These are phyloP conservation scores for Nephotettix cincticeps DNA, from an alignment of 1,140 invertebrate species.

Conservation along the genomic window DNA sequence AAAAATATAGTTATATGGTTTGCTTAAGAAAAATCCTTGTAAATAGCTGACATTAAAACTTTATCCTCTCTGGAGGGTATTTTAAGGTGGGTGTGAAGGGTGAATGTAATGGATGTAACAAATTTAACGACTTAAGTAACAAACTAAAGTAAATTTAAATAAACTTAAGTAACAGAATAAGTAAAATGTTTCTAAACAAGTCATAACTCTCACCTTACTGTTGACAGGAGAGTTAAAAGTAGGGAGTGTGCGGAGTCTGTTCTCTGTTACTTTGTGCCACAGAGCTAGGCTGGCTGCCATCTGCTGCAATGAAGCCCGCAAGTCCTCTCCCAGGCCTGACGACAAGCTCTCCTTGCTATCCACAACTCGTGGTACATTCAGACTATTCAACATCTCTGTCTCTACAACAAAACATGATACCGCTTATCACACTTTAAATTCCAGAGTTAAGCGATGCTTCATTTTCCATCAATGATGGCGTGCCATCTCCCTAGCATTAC, in stretches of 20 bases:
- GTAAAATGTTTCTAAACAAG: neutral
- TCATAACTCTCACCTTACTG: slow-evolving; percentile 45
- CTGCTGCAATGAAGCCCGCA: slow-evolving; percentile 9
- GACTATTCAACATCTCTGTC: neutral
- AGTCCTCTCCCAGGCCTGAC: neutral
- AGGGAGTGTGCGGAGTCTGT: neutral
- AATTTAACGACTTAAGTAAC: neutral
- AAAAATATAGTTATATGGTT: too few relatives aligned
- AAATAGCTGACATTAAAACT: too few relatives aligned
- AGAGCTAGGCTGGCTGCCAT: slow-evolving; percentile 4
- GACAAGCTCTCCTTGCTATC: neutral
- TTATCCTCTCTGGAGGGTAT: too few relatives aligned
- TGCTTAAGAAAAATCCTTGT: too few relatives aligned
- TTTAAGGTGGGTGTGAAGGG: too few relatives aligned
- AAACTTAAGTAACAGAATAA: neutral
- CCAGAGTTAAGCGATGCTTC: too few relatives aligned
- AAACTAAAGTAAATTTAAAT: neutral
- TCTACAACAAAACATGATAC: too few relatives aligned
- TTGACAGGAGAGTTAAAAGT: slow-evolving; percentile 27
- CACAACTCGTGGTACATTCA: slow-evolving; percentile 20
- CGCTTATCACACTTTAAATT: too few relatives aligned
- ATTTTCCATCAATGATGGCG: too few relatives aligned
- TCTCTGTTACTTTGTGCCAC: slow-evolving; percentile 11
- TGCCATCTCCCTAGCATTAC: too few relatives aligned
- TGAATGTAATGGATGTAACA: too few relatives aligned